Conservation (phyloP, 2,113 vertebrate species). For the Rhinichthys klamathensis region DNA sequence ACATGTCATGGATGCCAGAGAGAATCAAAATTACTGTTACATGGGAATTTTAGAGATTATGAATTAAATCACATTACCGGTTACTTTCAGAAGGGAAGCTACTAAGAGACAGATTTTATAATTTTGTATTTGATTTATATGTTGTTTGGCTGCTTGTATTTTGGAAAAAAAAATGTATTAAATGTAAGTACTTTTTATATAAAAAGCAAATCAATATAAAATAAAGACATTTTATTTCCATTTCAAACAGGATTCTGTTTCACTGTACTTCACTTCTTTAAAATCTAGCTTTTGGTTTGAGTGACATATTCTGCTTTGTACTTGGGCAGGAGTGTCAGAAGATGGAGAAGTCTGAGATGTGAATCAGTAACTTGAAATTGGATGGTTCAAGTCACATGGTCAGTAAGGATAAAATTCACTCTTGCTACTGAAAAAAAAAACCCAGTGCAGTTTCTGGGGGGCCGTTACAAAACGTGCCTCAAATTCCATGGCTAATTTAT, state of each 20-base stretch:
- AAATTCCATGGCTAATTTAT: slow-evolving; percentile 27
- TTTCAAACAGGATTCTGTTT: slow-evolving; percentile 23
- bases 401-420: neutral
- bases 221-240: slow-evolving; percentile 83
- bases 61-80: slow-evolving; percentile 66
- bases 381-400: neutral
- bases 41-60: slow-evolving; percentile 66
- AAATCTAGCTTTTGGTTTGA: slow-evolving; percentile 27
- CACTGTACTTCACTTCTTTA: neutral
- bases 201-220: slow-evolving; percentile 80
- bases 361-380: neutral
- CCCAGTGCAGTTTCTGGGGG: neutral
- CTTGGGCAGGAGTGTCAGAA: slow-evolving; percentile 8
- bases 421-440: neutral
- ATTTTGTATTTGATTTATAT: slow-evolving; percentile 87
- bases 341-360: neutral
- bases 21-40: slow-evolving; percentile 60
- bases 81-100: slow-evolving; percentile 68
- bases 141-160: slow-evolving; percentile 84
- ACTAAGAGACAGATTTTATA: slow-evolving; percentile 80
- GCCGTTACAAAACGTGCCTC: neutral
- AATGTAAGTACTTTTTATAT: slow-evolving; percentile 82
- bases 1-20: slow-evolving; percentile 60
- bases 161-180: slow-evolving; percentile 80
- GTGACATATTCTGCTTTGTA: slow-evolving; percentile 21